phyloP scores from a whole-genome alignment of 1,140 invertebrate species.

The Homalodisca vitripennis region DNA sequence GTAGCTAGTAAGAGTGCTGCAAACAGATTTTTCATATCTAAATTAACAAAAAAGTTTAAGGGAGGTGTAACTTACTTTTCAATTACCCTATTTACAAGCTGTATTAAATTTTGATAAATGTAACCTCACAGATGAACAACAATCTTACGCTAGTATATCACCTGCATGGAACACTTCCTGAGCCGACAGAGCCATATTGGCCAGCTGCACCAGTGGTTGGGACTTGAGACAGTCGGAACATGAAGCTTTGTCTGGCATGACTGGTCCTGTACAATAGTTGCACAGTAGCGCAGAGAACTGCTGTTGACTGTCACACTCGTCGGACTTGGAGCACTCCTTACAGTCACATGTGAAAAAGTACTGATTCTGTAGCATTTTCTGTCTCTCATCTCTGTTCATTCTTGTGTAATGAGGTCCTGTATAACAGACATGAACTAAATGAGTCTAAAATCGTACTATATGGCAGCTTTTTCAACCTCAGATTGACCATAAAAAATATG shows the following conservation, averaged over 20 bases:
- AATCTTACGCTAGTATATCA: too few relatives aligned
- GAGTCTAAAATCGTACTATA: background rate
- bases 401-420: conserved; percentile 62
- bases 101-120: too few relatives aligned
- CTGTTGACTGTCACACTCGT: background rate
- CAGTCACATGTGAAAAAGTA: conserved; percentile 73
- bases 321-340: conserved; percentile 51
- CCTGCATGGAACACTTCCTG: conserved; percentile 44
- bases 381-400: conserved; percentile 57
- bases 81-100: too few relatives aligned
- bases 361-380: conserved; percentile 59
- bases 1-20: too few relatives aligned
- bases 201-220: conserved; percentile 40
- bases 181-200: conserved; percentile 43
- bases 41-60: too few relatives aligned
- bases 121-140: too few relatives aligned
- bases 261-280: conserved; percentile 33
- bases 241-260: conserved; percentile 20
- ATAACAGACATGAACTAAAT: conserved; percentile 33
- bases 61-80: too few relatives aligned
- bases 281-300: conserved; percentile 43
- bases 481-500: background rate
- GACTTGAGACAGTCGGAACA: conserved; percentile 44
- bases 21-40: too few relatives aligned
- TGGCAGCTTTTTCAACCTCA: background rate